A percentile compares a stretch with the other conserved stretches of the same genome.
These are phyloP conservation scores for Mercenaria mercenaria DNA, from an alignment of 1,140 invertebrate species.

Conservation along the genomic window DNA sequence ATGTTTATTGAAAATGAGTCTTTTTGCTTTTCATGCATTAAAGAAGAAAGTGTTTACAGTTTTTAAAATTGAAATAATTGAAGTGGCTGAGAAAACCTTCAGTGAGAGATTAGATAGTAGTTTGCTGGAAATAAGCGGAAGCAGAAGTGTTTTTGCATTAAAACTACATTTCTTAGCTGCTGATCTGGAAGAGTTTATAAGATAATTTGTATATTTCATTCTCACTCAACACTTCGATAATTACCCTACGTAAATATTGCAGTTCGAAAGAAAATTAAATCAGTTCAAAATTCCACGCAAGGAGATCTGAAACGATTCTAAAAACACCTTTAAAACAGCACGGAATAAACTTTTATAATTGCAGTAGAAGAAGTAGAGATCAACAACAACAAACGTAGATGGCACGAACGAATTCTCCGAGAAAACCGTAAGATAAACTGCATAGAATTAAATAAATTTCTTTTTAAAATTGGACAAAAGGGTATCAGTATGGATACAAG, in stretches of 20 bases:
- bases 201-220: background rate
- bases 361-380: background rate
- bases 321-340: background rate
- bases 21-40: background rate
- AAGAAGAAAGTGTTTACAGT: too few species aligned
- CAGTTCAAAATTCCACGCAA: background rate
- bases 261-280: too few species aligned
- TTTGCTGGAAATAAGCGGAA: background rate
- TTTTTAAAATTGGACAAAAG: constrained; percentile 50
- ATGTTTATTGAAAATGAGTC: background rate
- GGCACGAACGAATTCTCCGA: background rate
- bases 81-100: too few species aligned
- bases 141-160: background rate
- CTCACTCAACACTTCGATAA: constrained; percentile 9
- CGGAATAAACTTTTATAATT: background rate
- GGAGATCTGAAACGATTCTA: background rate
- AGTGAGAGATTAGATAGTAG: too few species aligned
- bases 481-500: constrained; percentile 28
- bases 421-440: constrained; percentile 14
- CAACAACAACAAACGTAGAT: background rate
- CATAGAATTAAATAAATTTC: constrained; percentile 41
- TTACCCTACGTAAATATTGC: background rate
- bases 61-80: too few species aligned
- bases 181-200: background rate
- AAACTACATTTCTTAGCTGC: background rate